Conservation (phyloP, 2,113 vertebrate species). For the Mesocricetus auratus region DNA sequence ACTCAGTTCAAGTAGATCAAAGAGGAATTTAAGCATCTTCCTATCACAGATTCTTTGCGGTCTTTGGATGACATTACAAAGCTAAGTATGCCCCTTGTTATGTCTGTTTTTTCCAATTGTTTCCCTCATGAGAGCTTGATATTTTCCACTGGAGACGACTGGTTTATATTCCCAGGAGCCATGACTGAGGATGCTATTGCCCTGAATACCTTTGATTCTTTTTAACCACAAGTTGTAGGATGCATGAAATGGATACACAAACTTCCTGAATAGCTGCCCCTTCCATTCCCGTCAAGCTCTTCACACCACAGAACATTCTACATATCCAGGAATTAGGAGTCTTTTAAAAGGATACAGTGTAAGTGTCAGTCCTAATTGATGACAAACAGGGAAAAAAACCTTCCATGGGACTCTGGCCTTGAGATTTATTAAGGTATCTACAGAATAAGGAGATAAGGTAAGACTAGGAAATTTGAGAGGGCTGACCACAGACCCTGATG, state of each 20-base stretch:
- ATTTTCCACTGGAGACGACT: conserved; percentile 81
- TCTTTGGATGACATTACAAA: conserved; percentile 78
- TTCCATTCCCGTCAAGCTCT: conserved; percentile 62
- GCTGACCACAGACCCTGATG: background rate
- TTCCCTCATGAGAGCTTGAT: conserved; percentile 72
- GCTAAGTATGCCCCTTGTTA: conserved; percentile 83
- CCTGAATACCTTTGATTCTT: conserved; percentile 84
- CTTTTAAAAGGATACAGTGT: background rate
- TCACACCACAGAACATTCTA: conserved; percentile 60
- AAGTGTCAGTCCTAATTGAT: background rate
- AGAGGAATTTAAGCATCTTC: conserved; percentile 76
- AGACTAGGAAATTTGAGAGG: background rate
- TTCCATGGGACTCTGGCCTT: background rate
- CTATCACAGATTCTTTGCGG: conserved; percentile 65
- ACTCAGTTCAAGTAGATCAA: conserved; percentile 67
- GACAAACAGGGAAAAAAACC: background rate
- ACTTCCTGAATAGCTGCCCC: conserved; percentile 71
- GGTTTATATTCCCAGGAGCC: conserved; percentile 84
- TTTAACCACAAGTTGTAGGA: conserved; percentile 84
- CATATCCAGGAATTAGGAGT: background rate
- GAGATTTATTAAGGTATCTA: background rate
- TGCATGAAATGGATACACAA: conserved; percentile 79
- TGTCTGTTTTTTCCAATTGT: conserved; percentile 83
- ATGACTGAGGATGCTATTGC: conserved; percentile 84
- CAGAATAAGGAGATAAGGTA: background rate